These are phyloP conservation scores for Berghia stephanieae DNA, from an alignment of 1,140 invertebrate species.

Conservation along the genomic window DNA sequence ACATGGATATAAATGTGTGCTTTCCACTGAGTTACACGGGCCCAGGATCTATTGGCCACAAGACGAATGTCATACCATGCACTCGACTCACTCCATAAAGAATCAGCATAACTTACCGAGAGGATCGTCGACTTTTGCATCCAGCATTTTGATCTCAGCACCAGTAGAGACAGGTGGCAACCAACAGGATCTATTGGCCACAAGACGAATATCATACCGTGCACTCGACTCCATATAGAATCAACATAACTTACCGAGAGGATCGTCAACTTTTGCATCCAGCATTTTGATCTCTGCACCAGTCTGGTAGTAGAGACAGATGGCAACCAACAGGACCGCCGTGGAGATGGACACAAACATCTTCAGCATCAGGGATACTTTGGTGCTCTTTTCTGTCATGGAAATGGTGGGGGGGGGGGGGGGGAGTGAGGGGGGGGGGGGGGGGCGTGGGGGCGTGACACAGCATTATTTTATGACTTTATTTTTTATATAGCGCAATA, in stretches of 20 bases:
- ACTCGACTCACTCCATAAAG: too few species aligned
- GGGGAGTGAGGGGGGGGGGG: not conserved
- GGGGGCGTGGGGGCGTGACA: not conserved
- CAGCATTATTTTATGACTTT: not conserved
- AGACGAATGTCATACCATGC: too few species aligned
- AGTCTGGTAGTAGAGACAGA: conserved; percentile 54
- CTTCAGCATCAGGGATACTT: conserved; percentile 55
- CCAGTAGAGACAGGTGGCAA: conserved; percentile 52
- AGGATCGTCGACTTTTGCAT: conserved; percentile 51
- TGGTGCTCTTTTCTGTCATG: conserved; percentile 42
- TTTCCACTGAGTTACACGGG: not conserved
- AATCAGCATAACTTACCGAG: conserved; percentile 30
- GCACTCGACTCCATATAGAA: too few species aligned
- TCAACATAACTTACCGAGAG: conserved; percentile 38
- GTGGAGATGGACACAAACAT: conserved; percentile 74
- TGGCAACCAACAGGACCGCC: conserved; percentile 46
- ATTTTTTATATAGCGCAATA: not conserved
- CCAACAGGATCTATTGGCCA: too few species aligned
- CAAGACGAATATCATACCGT: too few species aligned
- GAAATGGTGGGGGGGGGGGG: not conserved
- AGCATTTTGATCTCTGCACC: conserved; percentile 50
- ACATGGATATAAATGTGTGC: not conserved
- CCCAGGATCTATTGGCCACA: too few species aligned
- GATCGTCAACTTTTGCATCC: conserved; percentile 49
- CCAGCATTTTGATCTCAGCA: conserved; percentile 46